These are phyloP conservation scores for Lasioglossum figueresi DNA, from an alignment of 2,888 invertebrate genomes.

Conservation along the genomic window DNA sequence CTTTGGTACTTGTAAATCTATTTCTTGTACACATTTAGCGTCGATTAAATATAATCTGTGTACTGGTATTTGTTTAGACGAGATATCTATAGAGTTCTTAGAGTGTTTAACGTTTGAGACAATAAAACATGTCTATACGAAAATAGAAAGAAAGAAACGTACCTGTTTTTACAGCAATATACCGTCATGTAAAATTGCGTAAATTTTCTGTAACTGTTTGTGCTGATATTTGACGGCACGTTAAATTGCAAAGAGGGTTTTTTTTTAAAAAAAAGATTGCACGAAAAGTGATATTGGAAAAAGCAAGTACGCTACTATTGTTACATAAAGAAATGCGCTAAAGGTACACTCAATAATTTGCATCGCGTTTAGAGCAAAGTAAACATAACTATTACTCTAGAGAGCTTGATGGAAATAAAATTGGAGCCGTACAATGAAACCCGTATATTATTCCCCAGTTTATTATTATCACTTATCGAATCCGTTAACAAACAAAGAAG, in stretches of 20 bases:
- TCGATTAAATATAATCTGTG: constrained; percentile 15
- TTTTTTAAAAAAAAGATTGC: not conserved
- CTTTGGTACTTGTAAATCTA: constrained; percentile 17
- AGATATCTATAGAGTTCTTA: not conserved
- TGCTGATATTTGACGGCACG: constrained; percentile 4
- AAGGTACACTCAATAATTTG: constrained; percentile 31
- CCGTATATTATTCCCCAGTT: constrained; percentile 66
- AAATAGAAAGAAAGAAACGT: not conserved
- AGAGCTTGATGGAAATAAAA: constrained; percentile 65
- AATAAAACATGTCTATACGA: not conserved
- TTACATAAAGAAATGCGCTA: constrained; percentile 35
- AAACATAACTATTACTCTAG: constrained; percentile 29
- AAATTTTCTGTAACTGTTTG: constrained; percentile 24
- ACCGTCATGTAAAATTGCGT: constrained; percentile 6
- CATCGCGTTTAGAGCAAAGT: constrained; percentile 40
- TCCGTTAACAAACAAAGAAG: constrained; percentile 17
- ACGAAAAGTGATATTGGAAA: constrained; percentile 24
- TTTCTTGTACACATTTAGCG: constrained; percentile 18
- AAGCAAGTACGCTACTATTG: constrained; percentile 29
- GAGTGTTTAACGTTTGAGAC: not conserved
- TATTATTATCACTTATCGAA: constrained; percentile 48
- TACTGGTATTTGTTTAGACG: not conserved
- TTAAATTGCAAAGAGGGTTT: constrained; percentile 14
- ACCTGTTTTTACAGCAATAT: constrained; percentile 8
- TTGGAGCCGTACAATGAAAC: constrained; percentile 59